These are phyloP conservation scores for Liopterus haemorrhoidalis DNA, from an alignment of 2,888 invertebrate genomes.

Conservation along the genomic window DNA sequence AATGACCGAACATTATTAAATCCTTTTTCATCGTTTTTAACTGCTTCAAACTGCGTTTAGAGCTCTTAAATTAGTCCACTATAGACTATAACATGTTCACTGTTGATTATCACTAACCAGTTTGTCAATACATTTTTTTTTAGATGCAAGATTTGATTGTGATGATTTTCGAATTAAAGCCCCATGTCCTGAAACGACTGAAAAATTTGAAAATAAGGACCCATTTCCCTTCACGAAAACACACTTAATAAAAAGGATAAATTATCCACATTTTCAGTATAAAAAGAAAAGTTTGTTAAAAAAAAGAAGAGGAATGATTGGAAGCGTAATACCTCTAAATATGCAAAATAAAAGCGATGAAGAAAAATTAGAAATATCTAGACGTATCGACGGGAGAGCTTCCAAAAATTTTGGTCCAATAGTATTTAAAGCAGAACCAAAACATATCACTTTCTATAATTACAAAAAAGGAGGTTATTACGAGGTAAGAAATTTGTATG, in stretches of 20 bases:
- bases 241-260: constrained; percentile 30
- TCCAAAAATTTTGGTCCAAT: constrained; percentile 20
- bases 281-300: constrained; percentile 16
- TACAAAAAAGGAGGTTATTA: constrained; percentile 39
- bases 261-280: constrained; percentile 15
- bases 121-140: too few relatives aligned
- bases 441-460: constrained; percentile 41
- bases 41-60: too few relatives aligned
- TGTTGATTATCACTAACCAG: too few relatives aligned
- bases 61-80: too few relatives aligned
- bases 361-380: too few relatives aligned
- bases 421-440: constrained; percentile 37
- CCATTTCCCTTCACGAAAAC: constrained; percentile 24
- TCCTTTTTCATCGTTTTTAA: too few relatives aligned
- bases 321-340: too few relatives aligned
- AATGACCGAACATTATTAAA: too few relatives aligned
- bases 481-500: constrained; percentile 35
- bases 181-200: too few relatives aligned
- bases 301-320: constrained; percentile 14
- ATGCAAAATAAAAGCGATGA: too few relatives aligned
- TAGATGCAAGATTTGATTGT: constrained; percentile 34
- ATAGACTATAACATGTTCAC: too few relatives aligned
- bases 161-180: constrained; percentile 22
- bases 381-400: too few relatives aligned
- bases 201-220: constrained; percentile 6